phyloP scores from a whole-genome alignment of 2,888 invertebrate species.

The Salpingus planirostris region DNA sequence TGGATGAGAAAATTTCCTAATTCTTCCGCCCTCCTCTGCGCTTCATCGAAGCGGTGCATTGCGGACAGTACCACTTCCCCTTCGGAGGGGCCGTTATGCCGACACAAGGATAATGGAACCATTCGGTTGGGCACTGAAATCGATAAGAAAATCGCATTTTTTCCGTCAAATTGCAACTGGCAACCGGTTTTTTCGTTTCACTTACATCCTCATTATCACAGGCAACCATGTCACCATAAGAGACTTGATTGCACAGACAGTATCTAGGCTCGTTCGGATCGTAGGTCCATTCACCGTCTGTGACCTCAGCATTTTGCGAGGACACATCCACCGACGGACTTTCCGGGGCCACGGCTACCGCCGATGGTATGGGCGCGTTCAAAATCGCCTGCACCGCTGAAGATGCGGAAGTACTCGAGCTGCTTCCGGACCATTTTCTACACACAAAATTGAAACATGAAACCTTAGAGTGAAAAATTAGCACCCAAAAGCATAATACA shows the following conservation, averaged over 20 bases:
- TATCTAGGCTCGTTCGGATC: slow-evolving; percentile 96
- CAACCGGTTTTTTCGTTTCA: too few species aligned
- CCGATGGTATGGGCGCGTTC: slow-evolving; percentile 36
- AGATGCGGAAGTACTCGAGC: slow-evolving; percentile 18
- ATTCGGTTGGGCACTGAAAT: slow-evolving; percentile 89
- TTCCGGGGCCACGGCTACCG: slow-evolving; percentile 33
- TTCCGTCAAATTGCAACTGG: background rate
- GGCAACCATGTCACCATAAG: slow-evolving; percentile 98
- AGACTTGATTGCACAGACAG: slow-evolving; percentile 94
- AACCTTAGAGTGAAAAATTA: too few species aligned
- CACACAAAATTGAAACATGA: too few species aligned
- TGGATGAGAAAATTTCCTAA: slow-evolving; percentile 39
- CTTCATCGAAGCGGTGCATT: slow-evolving; percentile 83
- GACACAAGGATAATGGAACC: slow-evolving; percentile 99
- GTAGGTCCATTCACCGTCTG: slow-evolving; percentile 80
- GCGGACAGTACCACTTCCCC: slow-evolving; percentile 98
- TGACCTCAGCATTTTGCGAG: slow-evolving; percentile 48
- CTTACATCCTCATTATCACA: slow-evolving; percentile 95
- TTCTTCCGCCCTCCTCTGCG: slow-evolving; percentile 57
- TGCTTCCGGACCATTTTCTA: slow-evolving; percentile 36
- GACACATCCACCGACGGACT: slow-evolving; percentile 40
- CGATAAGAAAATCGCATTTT: slow-evolving; percentile 6
- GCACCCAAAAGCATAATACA: too few species aligned
- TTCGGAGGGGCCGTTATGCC: slow-evolving; percentile 93
- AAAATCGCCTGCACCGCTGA: slow-evolving; percentile 38